phyloP scores from a whole-genome alignment of 1,140 invertebrate genomes.

The Condylostylus longicornis region DNA sequence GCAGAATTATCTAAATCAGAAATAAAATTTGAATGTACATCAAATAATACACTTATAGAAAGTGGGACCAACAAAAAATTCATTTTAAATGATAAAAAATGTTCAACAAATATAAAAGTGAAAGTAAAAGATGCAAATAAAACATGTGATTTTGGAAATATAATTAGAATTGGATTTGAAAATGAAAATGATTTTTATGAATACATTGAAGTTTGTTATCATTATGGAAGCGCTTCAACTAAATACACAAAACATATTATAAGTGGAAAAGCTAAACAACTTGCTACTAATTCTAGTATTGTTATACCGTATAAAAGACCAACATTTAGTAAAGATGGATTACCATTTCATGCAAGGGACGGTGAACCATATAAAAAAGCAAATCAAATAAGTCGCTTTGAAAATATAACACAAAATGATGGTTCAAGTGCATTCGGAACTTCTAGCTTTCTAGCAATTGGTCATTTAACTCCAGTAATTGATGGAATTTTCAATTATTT shows the following conservation, averaged over 20 bases:
- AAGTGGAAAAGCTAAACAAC: slow-evolving; percentile 7
- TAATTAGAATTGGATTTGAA: too few relatives aligned
- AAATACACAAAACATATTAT: slow-evolving; percentile 9
- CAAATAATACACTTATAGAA: too few relatives aligned
- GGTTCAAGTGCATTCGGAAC: slow-evolving; percentile 23
- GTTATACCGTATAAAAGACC: slow-evolving; percentile 13
- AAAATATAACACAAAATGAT: slow-evolving; percentile 20
- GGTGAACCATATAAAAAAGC: slow-evolving; percentile 13
- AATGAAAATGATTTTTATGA: slow-evolving; percentile 3
- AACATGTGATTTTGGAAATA: too few relatives aligned
- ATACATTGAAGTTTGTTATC: slow-evolving; percentile 5
- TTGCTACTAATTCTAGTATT: too few relatives aligned
- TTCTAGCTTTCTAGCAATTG: slow-evolving; percentile 33
- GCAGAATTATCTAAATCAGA: too few relatives aligned
- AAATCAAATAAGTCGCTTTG: slow-evolving; percentile 25
- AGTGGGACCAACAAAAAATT: too few relatives aligned
- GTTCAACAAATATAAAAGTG: too few relatives aligned
- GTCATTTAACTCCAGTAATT: slow-evolving; percentile 38
- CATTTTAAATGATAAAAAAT: too few relatives aligned
- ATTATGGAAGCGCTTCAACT: slow-evolving; percentile 22
- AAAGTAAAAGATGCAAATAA: too few relatives aligned
- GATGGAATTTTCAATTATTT: slow-evolving; percentile 36
- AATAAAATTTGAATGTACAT: too few relatives aligned
- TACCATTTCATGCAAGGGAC: slow-evolving; percentile 10
- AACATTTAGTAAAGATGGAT: slow-evolving; percentile 19